phyloP scores from a whole-genome alignment of 1,140 invertebrate genomes.

The Aphelinus atriplicis region DNA sequence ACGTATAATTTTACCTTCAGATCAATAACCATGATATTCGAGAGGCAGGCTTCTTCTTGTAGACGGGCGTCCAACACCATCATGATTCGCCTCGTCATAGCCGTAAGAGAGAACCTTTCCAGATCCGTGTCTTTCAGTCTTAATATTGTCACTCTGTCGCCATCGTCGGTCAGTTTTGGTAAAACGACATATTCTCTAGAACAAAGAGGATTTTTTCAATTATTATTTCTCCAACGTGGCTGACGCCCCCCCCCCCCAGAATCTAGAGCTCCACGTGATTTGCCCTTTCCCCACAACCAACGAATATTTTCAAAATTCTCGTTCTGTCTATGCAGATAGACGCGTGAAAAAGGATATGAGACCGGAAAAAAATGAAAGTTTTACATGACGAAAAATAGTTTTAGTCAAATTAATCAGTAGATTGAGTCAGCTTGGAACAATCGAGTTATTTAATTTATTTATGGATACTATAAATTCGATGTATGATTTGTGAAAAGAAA shows the following conservation, averaged over 20 bases:
- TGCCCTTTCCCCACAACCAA: no score
- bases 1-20: constrained; percentile 52
- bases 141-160: constrained; percentile 60
- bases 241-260: no score
- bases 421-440: neutral
- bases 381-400: no score
- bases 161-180: constrained; percentile 61
- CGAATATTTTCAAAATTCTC: neutral
- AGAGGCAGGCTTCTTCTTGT: constrained; percentile 58
- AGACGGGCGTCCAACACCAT: constrained; percentile 62
- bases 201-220: neutral
- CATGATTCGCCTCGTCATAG: constrained; percentile 55
- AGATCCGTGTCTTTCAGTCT: constrained; percentile 53
- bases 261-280: no score
- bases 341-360: no score
- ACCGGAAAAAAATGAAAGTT: no score
- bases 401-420: no score
- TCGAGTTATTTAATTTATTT: constrained; percentile 14
- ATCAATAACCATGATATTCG: constrained; percentile 63
- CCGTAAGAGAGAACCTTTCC: constrained; percentile 58
- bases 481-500: constrained; percentile 14
- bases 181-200: constrained; percentile 58
- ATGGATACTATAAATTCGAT: neutral
- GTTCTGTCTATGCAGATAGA: no score
- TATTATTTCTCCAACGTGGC: constrained; percentile 14